phyloP scores from a whole-genome alignment of 2,113 vertebrate species.

The Odocoileus hemionus region DNA sequence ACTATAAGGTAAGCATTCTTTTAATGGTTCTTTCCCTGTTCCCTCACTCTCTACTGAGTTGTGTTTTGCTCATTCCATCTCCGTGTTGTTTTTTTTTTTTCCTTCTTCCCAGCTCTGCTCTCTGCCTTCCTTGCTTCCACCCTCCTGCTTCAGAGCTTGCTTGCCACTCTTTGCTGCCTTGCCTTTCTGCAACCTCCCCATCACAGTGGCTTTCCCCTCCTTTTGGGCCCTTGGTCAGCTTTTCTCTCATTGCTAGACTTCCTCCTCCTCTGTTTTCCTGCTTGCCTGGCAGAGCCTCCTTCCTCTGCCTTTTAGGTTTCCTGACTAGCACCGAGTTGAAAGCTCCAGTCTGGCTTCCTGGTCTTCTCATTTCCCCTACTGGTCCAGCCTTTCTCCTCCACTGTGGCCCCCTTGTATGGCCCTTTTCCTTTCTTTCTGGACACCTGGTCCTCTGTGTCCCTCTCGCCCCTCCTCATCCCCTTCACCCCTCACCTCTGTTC shows the following conservation, averaged over 20 bases:
- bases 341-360: neutral
- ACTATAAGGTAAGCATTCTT: slow-evolving; percentile 52
- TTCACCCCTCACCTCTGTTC: neutral
- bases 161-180: neutral
- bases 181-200: slow-evolving; percentile 40
- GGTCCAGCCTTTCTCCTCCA: neutral
- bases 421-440: slow-evolving; percentile 17
- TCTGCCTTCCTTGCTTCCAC: slow-evolving; percentile 58
- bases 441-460: neutral
- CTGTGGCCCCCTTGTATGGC: fast-evolving
- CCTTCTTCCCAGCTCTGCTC: slow-evolving; percentile 64
- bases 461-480: neutral
- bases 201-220: slow-evolving; percentile 53
- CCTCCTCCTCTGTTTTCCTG: slow-evolving; percentile 20
- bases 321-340: neutral
- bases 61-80: neutral
- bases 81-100: neutral
- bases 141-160: slow-evolving; percentile 67
- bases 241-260: neutral
- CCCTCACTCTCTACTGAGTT: neutral
- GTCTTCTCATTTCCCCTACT: neutral
- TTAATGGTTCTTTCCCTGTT: slow-evolving; percentile 9
- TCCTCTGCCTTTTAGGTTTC: neutral
- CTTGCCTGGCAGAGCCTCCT: neutral
- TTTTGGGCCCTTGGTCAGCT: neutral